Conservation (phyloP, 2,113 vertebrate species). For the Catharus minimus region DNA sequence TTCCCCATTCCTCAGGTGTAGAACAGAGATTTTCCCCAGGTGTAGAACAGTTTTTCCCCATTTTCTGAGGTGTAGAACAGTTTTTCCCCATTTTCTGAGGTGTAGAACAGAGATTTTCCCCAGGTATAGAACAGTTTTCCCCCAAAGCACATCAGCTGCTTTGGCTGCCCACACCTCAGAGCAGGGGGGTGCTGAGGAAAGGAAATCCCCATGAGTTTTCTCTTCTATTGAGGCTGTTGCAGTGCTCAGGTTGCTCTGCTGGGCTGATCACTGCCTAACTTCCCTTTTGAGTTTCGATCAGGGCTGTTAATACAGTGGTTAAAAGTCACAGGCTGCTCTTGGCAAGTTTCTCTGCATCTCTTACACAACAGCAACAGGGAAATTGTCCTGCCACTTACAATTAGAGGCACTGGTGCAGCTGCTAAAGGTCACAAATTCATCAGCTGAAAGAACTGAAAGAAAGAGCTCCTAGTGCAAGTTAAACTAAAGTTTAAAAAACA, state of each 20-base stretch:
- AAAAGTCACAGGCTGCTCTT: not conserved
- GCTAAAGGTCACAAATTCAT: conserved; percentile 38
- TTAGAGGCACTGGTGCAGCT: not conserved
- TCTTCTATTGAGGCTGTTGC: not conserved
- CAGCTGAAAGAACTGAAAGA: not conserved
- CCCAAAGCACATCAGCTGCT: not conserved
- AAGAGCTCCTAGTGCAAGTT: not conserved
- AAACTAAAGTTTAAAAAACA: not conserved
- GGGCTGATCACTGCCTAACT: not conserved
- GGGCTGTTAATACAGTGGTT: not conserved
- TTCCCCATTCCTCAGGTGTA: no score
- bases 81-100: not conserved
- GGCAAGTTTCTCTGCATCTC: not conserved
- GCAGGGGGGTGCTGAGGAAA: not conserved
- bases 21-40: not conserved
- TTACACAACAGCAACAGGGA: not conserved
- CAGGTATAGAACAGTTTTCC: not conserved
- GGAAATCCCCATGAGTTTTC: not conserved
- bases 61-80: not conserved
- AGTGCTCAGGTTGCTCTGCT: not conserved
- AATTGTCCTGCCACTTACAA: conserved; percentile 37
- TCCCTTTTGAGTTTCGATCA: not conserved
- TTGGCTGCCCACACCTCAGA: not conserved
- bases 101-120: not conserved
- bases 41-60: not conserved